phyloP scores from a whole-genome alignment of 2,888 invertebrate genomes.

The Pollenia griseotomentosa region DNA sequence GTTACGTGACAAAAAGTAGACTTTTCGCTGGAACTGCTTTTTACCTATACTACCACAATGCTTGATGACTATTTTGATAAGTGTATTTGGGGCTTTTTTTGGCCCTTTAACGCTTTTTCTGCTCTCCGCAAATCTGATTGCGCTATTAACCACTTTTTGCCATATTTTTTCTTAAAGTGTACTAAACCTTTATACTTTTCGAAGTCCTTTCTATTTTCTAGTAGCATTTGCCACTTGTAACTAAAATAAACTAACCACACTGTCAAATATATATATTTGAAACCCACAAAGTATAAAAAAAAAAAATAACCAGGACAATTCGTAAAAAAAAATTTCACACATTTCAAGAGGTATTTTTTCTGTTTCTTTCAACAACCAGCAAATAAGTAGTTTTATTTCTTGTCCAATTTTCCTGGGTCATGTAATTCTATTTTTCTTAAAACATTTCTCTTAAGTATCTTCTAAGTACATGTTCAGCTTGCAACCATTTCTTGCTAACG shows the following conservation, averaged over 20 bases:
- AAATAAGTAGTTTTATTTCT: constrained; percentile 10
- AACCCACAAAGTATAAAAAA: background rate
- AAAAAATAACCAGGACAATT: constrained; percentile 50
- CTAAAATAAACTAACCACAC: constrained; percentile 46
- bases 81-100: no score
- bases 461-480: constrained; percentile 2
- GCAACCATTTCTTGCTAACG: constrained; percentile 21
- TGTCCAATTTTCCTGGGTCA: constrained; percentile 23
- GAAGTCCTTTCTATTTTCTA: constrained; percentile 10
- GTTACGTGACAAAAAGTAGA: no score
- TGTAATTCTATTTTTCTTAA: constrained; percentile 26
- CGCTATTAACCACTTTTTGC: background rate
- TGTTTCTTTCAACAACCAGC: background rate
- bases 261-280: constrained; percentile 41
- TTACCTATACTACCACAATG: no score
- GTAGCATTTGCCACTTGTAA: constrained; percentile 59
- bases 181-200: background rate
- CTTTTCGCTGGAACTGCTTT: no score
- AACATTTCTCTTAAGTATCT: constrained; percentile 19
- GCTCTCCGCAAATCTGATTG: no score
- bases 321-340: constrained; percentile 35
- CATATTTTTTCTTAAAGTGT: constrained; percentile 21
- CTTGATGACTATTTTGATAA: no score
- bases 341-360: constrained; percentile 31
- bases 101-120: no score